A percentile compares a stretch with the other conserved stretches of the same genome.
These are phyloP conservation scores for Gryllus longicercus DNA, from an alignment of 2,888 invertebrate species.

Conservation along the genomic window DNA sequence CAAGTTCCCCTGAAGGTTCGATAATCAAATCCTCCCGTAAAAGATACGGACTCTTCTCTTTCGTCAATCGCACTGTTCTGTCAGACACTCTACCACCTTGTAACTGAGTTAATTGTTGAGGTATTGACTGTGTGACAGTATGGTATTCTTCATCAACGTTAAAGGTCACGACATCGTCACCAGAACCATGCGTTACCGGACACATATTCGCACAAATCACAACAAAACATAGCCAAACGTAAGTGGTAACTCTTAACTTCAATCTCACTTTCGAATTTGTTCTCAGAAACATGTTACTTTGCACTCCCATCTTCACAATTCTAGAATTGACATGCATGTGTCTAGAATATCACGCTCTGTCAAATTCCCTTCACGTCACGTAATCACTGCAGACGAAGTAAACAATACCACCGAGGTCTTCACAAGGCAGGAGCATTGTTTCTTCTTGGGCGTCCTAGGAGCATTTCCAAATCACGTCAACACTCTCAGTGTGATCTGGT, in stretches of 20 bases:
- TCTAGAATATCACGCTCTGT: not conserved
- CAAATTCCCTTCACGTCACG: not conserved
- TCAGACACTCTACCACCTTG: slow-evolving; percentile 55
- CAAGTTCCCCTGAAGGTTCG: slow-evolving; percentile 71
- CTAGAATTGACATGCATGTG: not conserved
- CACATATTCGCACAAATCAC: not conserved
- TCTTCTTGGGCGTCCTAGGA: too few relatives aligned
- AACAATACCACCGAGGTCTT: too few relatives aligned
- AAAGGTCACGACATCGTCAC: not conserved
- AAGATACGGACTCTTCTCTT: slow-evolving; percentile 66
- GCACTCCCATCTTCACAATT: not conserved
- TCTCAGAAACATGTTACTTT: not conserved
- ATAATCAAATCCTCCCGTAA: slow-evolving; percentile 76
- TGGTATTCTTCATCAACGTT: not conserved
- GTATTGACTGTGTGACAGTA: slow-evolving; percentile 19
- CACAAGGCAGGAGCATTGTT: too few relatives aligned
- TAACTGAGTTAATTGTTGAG: slow-evolving; percentile 29
- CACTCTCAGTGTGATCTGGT: too few relatives aligned
- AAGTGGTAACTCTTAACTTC: not conserved
- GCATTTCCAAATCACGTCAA: too few relatives aligned
- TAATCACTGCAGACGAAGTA: too few relatives aligned
- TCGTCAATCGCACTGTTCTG: slow-evolving; percentile 56
- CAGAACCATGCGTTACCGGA: not conserved
- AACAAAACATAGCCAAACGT: slow-evolving; percentile 20
- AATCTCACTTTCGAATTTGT: not conserved